Base-by-base conservation (phyloP, 2,113 vertebrate species). In the Suricata suricatta region DNA sequence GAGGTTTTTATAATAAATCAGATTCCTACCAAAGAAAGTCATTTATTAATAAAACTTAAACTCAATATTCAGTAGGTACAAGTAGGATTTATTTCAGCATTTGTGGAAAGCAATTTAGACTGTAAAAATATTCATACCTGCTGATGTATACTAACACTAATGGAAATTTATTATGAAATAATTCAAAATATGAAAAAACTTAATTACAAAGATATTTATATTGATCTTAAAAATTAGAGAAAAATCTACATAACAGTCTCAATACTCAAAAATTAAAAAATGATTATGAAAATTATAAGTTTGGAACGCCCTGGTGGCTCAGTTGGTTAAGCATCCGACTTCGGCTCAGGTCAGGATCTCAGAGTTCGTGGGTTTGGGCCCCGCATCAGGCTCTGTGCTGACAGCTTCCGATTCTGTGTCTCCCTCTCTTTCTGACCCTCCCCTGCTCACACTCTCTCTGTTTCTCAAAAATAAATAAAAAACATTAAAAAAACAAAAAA, bases 71-170 rank as follows among this genome's bases (percentile, higher is more conserved):
- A 72, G 8, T 50, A 85, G 52, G 50, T 33, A 95, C 90, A 87
- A 41, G 19, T 15, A 93, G 21, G 5, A 71, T 29, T n/a, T 72
- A 88, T 72, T 41, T 94, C 52, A 54, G 44, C 19, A 83, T 72
- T 88, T 92, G 3, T 64, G 11, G 47, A 94, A 92, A 94, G 60
- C 52, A 94, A 54, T 77, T 96, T 94, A 54, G 74, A 54, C 38
- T 63, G 68, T 63, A 35, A 87, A 95, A 86, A 69, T 44, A 54
- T 82, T 95, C 44, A 63, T 16, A 63, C 14, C 3, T 63, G 16
- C 8, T 84, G 2, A 95, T 80, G 63, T 83, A 92, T 86, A 79
- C 50, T 91, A 81, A 31, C 23, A 16, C 41, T 86, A 54, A 31
- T 81, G 10, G 35, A 50, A 79, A 71, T 63, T 84, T 77, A 79